These are phyloP conservation scores for Atopsyche davidsoni DNA, from an alignment of 1,140 invertebrate species.

Conservation along the genomic window DNA sequence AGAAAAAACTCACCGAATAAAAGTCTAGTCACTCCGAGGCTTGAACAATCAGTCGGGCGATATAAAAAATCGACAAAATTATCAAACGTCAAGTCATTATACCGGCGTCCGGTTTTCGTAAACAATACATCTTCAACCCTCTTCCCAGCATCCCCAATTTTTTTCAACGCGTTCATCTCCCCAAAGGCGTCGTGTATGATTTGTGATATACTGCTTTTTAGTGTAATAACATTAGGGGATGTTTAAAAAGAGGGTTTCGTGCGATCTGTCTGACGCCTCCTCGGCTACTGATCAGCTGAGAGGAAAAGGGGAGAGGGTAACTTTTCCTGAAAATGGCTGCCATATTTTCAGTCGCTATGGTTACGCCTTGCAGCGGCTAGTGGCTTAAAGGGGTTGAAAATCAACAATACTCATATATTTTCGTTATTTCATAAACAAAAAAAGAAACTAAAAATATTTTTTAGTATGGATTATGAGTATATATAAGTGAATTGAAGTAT, in stretches of 20 bases:
- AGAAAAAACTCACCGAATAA: slow-evolving; percentile 69
- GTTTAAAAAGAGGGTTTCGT: slow-evolving; percentile 4
- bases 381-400: background rate
- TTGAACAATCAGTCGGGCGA: slow-evolving; percentile 64
- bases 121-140: slow-evolving; percentile 31
- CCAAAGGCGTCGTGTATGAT: too few species aligned
- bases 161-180: background rate
- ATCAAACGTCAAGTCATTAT: slow-evolving; percentile 33
- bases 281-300: slow-evolving; percentile 10
- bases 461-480: too few species aligned
- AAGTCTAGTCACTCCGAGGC: slow-evolving; percentile 67
- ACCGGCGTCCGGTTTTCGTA: slow-evolving; percentile 35
- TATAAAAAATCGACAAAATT: slow-evolving; percentile 55
- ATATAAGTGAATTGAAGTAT: too few species aligned
- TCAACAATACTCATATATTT: too few species aligned
- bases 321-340: slow-evolving; percentile 8
- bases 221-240: background rate
- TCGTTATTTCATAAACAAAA: too few species aligned
- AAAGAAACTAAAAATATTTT: too few species aligned
- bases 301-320: background rate
- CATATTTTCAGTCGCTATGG: slow-evolving; percentile 11
- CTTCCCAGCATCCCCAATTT: background rate
- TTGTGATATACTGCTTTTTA: too few species aligned
- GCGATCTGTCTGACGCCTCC: background rate
- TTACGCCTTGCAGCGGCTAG: background rate